Conservation (phyloP, 1,140 invertebrate species). For the Brachionus plicatilis region DNA sequence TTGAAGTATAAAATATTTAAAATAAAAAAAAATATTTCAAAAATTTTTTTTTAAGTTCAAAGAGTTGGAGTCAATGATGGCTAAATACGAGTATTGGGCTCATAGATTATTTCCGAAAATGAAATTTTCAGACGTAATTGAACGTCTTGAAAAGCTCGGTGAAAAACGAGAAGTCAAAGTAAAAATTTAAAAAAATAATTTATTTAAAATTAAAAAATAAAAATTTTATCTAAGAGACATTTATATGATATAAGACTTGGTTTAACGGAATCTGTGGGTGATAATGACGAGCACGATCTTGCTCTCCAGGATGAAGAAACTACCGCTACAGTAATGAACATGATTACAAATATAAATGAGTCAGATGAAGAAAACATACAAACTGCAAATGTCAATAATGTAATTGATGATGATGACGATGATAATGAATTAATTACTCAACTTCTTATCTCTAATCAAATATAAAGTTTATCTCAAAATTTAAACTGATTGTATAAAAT, state of each 20-base stretch:
- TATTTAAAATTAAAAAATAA: neutral
- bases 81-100: conserved; percentile 81
- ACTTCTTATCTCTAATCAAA: neutral
- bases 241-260: conserved; percentile 7
- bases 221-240: neutral
- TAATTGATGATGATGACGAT: conserved; percentile 9
- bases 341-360: conserved; percentile 5
- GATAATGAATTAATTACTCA: conserved; percentile 4
- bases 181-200: neutral
- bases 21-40: neutral
- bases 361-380: neutral
- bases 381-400: neutral
- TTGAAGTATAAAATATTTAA: conserved; percentile 60
- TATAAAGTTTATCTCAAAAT: neutral
- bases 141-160: conserved; percentile 73
- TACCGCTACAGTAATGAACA: neutral
- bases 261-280: neutral
- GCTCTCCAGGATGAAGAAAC: neutral
- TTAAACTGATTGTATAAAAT: neutral
- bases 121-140: conserved; percentile 75
- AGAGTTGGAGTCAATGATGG: conserved; percentile 74
- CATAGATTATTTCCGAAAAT: conserved; percentile 81
- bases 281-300: neutral
- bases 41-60: conserved; percentile 55
- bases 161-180: conserved; percentile 54